A percentile compares a stretch with the other conserved stretches of the same genome.
These are phyloP conservation scores for Drosophila punjabiensis DNA, from an alignment of 1,140 invertebrate species.

Conservation along the genomic window DNA sequence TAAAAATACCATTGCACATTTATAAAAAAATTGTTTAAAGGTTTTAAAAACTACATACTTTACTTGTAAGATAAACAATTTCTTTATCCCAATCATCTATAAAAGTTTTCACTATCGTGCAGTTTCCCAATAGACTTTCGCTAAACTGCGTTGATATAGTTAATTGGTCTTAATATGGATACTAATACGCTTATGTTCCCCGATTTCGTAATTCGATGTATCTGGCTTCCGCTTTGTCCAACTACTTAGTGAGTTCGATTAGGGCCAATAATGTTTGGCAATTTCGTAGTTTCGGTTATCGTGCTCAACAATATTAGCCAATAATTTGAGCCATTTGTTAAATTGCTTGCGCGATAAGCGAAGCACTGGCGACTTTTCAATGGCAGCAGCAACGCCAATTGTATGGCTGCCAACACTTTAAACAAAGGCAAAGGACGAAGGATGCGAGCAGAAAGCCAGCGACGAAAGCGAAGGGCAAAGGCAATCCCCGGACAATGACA, in stretches of 20 bases:
- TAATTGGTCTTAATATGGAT: neutral
- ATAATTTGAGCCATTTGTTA: constrained; percentile 76
- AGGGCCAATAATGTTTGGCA: constrained; percentile 9
- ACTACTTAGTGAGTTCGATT: constrained; percentile 20
- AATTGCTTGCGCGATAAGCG: constrained; percentile 76
- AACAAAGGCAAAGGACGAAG: constrained; percentile 53
- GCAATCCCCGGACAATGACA: constrained; percentile 50
- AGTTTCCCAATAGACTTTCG: no score
- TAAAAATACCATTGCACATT: no score
- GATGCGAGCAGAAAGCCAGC: neutral
- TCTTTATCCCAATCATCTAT: no score
- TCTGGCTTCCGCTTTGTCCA: neutral
- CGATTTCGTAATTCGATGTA: neutral
- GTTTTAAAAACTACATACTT: no score
- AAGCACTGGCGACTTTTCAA: constrained; percentile 41
- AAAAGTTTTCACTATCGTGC: no score
- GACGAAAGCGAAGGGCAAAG: constrained; percentile 17
- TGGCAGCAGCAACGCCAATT: constrained; percentile 64
- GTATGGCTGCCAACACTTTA: constrained; percentile 74
- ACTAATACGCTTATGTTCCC: neutral
- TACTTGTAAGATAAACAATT: no score
- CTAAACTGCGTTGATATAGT: no score
- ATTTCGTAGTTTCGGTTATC: constrained; percentile 48
- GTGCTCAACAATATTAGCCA: constrained; percentile 46
- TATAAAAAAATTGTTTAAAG: no score